A percentile compares a stretch with the other conserved stretches of the same genome.
These are phyloP conservation scores for Plebejus melissa DNA, from an alignment of 2,888 invertebrate species.

Conservation along the genomic window DNA sequence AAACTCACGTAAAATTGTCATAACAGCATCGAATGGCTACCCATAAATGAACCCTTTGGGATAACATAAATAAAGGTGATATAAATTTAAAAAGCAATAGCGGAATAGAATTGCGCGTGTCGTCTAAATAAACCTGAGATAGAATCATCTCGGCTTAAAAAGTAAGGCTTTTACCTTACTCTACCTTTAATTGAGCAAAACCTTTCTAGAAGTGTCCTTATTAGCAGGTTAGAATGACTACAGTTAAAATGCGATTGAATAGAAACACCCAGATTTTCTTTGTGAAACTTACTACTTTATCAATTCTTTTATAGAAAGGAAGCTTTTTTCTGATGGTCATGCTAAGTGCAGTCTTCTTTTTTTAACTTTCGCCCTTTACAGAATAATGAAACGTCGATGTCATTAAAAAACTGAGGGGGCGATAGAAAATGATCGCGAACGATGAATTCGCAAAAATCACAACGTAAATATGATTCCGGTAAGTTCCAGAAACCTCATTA, in stretches of 20 bases:
- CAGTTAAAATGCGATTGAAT: not conserved
- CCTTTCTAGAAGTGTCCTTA: not conserved
- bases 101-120: not conserved
- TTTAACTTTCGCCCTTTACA: no score
- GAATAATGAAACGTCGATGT: no score
- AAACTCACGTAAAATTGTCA: slow-evolving; percentile 67
- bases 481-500: slow-evolving; percentile 46
- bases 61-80: slow-evolving; percentile 53
- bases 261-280: not conserved
- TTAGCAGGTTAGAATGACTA: not conserved
- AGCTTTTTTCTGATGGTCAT: no score
- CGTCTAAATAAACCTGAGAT: not conserved
- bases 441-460: slow-evolving; percentile 18
- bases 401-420: not conserved
- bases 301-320: no score
- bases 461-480: slow-evolving; percentile 27
- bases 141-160: not conserved
- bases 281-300: not conserved
- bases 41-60: slow-evolving; percentile 67
- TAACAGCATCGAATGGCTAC: slow-evolving; percentile 71
- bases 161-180: not conserved
- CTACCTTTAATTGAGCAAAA: not conserved
- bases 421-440: not conserved
- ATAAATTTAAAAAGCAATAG: slow-evolving; percentile 54
- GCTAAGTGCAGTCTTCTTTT: no score